Percentiles rank a stretch among this genome's conserved stretches.
phyloP scores from a whole-genome alignment of 2,797 vertebrate species.

The Smutsia temminckii region DNA sequence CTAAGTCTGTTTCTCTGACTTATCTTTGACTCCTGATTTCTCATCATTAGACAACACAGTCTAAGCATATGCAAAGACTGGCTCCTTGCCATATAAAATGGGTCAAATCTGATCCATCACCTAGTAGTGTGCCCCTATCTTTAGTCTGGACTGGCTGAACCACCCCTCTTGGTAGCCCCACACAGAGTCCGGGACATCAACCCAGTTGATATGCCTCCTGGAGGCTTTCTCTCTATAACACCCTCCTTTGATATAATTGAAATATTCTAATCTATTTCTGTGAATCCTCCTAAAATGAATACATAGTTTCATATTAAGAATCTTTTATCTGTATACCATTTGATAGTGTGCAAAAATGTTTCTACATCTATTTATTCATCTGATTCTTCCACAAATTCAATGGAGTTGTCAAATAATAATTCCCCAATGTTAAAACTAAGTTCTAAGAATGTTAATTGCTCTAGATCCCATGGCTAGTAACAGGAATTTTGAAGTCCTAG shows the following conservation, averaged over 20 bases:
- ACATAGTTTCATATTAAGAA: neutral
- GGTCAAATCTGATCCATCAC: neutral
- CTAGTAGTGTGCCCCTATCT: neutral
- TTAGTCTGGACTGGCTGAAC: neutral
- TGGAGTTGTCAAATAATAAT: neutral
- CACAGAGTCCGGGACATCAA: neutral
- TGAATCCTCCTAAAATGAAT: neutral
- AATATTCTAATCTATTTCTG: neutral
- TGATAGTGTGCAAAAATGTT: neutral
- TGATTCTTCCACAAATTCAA: neutral
- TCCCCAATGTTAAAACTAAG: neutral
- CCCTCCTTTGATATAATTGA: neutral
- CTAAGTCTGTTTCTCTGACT: neutral
- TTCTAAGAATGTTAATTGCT: neutral
- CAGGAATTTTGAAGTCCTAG: neutral
- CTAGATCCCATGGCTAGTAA: neutral
- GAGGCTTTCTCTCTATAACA: neutral
- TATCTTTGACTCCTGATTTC: neutral
- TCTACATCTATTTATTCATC: neutral
- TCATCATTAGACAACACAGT: neutral
- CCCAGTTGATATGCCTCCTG: neutral
- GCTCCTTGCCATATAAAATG: neutral
- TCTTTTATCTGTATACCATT: neutral
- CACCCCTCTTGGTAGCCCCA: neutral
- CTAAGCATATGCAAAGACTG: neutral